Base-by-base conservation (phyloP, 2,113 vertebrate genomes). In the Corvus moneduloides region DNA sequence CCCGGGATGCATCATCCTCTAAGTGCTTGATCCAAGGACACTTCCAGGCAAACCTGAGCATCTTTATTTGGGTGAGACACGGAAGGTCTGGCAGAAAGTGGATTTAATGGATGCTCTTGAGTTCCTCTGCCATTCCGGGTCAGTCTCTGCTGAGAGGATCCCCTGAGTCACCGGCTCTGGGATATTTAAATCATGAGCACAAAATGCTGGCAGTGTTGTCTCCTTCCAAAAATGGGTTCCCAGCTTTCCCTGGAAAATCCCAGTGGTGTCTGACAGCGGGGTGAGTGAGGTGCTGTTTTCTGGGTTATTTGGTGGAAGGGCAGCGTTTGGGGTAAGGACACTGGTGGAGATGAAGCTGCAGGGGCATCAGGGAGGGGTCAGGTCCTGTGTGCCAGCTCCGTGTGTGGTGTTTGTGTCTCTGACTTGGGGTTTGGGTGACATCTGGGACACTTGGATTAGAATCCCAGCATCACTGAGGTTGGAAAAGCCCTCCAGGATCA, bases 301-400 rank as follows among this genome's bases (percentile, higher is more conserved):
- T 2, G 1, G 72, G 72, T 30, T 39, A 1, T 52, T 62, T 15
- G 2, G 33, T 8, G 46, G 24, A 21, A 21, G 22, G 28, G 24
- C 24, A 33, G 68, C 1, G 1, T 43, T 35, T 22, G 44, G 17
- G 22, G 6, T 20, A 3, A 35, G 87, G 80, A 15, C 8, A 9
- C 32, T 61, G 21, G 6, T 13, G 41, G 52, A n/a, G 33, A 8
- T 15, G 43, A 73, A 76, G 64, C 77, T 78, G 69, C 26, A 33
- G 13, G 35, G 1, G 16, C 39, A 8, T 41, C 49, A 28, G 41
- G 49, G 55, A 67, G 73, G 11, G 18, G 2, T 49, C 37, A 23
- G 43, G 18, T 23, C 11, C 66, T 0, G 0, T 32, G 15, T 3
- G 15, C 16, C 37, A 16, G 5, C 41, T n/a, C 62, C 0, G 0